These are phyloP conservation scores for Bombus consobrinus DNA, from an alignment of 1,140 invertebrate species.

Conservation along the genomic window DNA sequence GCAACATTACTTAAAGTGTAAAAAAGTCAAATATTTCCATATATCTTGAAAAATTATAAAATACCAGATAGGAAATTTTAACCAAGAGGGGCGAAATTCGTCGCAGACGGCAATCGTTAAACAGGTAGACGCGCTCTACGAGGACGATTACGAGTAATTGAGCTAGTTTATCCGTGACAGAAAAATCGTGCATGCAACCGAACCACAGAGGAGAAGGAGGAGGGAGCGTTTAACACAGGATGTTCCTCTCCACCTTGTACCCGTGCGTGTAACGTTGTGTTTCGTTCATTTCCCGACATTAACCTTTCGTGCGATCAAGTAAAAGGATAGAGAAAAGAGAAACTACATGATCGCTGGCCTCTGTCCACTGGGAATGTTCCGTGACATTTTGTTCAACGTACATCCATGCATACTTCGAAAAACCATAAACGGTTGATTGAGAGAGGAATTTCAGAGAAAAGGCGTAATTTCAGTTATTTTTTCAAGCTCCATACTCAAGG, in stretches of 20 bases:
- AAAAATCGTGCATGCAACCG: constrained; percentile 42
- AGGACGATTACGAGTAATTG: constrained; percentile 47
- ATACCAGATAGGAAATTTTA: too few species aligned
- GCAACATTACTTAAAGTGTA: too few species aligned
- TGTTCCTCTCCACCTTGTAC: constrained; percentile 48
- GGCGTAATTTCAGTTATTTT: neutral
- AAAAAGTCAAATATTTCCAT: too few species aligned
- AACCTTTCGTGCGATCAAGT: neutral
- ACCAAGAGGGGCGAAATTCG: too few species aligned
- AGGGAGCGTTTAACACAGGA: constrained; percentile 57
- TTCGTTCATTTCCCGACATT: constrained; percentile 36
- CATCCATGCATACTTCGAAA: neutral
- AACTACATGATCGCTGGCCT: neutral
- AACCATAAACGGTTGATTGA: neutral
- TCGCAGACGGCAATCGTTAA: neutral
- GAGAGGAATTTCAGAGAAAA: neutral
- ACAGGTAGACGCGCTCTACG: neutral
- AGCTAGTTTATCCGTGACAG: constrained; percentile 40
- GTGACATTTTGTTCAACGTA: neutral
- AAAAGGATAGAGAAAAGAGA: neutral
- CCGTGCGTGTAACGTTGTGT: constrained; percentile 37
- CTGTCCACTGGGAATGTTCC: neutral
- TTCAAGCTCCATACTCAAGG: neutral
- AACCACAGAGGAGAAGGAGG: neutral
- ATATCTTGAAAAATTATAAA: neutral